Base-by-base conservation (phyloP, 2,797 vertebrate species). In the Coregonus ussuriensis region DNA sequence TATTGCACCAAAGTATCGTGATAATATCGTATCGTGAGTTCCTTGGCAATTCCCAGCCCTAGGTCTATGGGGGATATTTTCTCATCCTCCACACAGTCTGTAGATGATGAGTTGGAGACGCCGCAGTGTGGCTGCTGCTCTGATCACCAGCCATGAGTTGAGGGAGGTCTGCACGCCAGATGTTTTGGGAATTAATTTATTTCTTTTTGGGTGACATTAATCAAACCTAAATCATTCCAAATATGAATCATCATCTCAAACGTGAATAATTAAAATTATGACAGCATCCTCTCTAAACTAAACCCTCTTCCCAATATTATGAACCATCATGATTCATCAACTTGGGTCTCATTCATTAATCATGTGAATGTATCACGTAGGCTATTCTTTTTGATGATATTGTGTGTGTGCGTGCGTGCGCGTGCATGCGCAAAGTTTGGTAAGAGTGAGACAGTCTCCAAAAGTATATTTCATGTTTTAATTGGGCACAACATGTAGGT, bases 141-240 rank as follows among this genome's bases (percentile, higher is more conserved):
- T 89, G 91, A 89, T 90, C 54, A 59, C 31, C 89, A 91, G 87
- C 87, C 92, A 88, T 85, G 91, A 90, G 83, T 89, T 88, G 88
- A 93, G 91, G 90, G 92, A 94, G 92, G 93, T 94, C 95, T 94
- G 94, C 89, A 75, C 85, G 88, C 93, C 94, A 95, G 93, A 95
- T 95, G 94, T 93, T 93, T 87, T 86, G 89, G 87, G 89, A 92
- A 84, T 81, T 86, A 25, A 84, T 91, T 83, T 89, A 89, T 89
- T 90, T 87, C 84, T 87, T 84, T 83, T 84, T 81, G 80, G 84
- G 85, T 84, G 92, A 93, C 91, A 89, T 91, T 86, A 86, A 87
- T 91, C 87, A 91, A 88, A 91, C 77, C 75, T 84, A 25, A 67
- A 16, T 67, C n/a, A 91, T 88, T 88, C 84, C 85, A 85, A 89